These are phyloP conservation scores for Danio aesculapii DNA, from an alignment of 2,797 vertebrate genomes.

Conservation along the genomic window DNA sequence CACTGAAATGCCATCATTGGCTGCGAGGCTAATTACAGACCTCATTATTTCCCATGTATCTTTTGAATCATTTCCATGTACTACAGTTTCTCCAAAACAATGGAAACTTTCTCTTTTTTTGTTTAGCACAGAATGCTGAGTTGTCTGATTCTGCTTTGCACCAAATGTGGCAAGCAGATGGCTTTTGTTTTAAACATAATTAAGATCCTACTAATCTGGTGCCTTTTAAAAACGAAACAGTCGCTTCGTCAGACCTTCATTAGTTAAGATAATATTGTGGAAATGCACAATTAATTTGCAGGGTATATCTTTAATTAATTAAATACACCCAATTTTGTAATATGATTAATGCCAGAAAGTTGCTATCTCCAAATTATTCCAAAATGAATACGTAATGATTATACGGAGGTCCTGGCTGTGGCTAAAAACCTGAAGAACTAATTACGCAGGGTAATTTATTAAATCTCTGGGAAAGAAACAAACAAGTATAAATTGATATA, in stretches of 20 bases:
- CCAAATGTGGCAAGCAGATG: conserved; percentile 73
- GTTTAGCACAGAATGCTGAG: conserved; percentile 83
- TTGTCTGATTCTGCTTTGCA: conserved; percentile 76
- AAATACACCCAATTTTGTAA: conserved; percentile 82
- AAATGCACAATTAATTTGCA: conserved; percentile 82
- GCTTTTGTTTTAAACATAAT: conserved; percentile 88
- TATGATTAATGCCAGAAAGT: conserved; percentile 91
- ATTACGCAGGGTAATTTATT: conserved; percentile 93
- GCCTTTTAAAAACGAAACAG: conserved; percentile 75
- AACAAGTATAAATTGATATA: conserved; percentile 96
- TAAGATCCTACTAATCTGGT: conserved; percentile 85
- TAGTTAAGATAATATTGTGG: conserved; percentile 85
- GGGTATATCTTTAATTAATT: conserved; percentile 82
- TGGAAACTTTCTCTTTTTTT: conserved; percentile 82
- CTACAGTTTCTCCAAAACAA: conserved; percentile 82
- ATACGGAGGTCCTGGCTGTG: conserved; percentile 76
- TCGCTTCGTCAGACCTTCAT: conserved; percentile 81
- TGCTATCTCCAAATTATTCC: conserved; percentile 88
- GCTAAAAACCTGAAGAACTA: conserved; percentile 79
- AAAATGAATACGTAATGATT: conserved; percentile 88
- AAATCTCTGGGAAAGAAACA: conserved; percentile 89
- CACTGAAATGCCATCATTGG: conserved; percentile 73
- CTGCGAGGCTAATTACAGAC: conserved; percentile 79
- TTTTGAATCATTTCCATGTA: conserved; percentile 86
- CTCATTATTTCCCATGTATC: conserved; percentile 85